Base-by-base conservation (phyloP, 1,140 invertebrate species). In the Camponotus vicinus region DNA sequence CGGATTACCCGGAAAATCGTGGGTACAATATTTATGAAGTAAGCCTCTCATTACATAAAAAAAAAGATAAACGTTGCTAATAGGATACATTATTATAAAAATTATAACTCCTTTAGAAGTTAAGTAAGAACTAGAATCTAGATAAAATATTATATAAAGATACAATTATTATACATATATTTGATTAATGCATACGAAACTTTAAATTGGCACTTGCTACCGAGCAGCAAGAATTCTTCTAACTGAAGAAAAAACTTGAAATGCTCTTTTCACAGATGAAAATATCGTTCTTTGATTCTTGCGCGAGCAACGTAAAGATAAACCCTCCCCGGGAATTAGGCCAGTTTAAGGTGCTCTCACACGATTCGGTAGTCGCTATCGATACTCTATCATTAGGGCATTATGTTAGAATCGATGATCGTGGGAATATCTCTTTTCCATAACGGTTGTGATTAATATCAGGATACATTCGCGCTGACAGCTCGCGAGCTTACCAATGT, bases 261-360 rank as follows among this genome's bases (percentile, higher is more conserved):
- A 8, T 8, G 13, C 42, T 59, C 32, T 70, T 75, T 40, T 9
- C 18, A 42, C 11, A 21, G 59, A 78, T 78, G 32, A 66, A 78
- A 78, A 78, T 78, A 78, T 18, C 61, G 6, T 27, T 27, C 40
- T 66, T 78, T 64, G 37, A 78, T 78, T 42, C 59, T 66, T 78
- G 27, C 42, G 11, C 40, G 61, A 66, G 76, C 76, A 21, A 27
- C 40, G 4, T 49, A 66, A 78, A 78, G 59, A 78, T 78, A 78
- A 78, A 49, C 61, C 32, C 15, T 6, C 15, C 18, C 15, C 27
- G 64, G 18, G 61, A 78, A 78, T 78, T 78, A 66, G 76, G 76
- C 76, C 76, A 49, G 42, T 66, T 78, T 34, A 78, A 78, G 76
- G 32, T 49, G 76, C 76, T 18, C 40, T 66, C 76, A 66, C 59